phyloP scores from a whole-genome alignment of 2,797 vertebrate species.

The Rhabdophis nuchalis region DNA sequence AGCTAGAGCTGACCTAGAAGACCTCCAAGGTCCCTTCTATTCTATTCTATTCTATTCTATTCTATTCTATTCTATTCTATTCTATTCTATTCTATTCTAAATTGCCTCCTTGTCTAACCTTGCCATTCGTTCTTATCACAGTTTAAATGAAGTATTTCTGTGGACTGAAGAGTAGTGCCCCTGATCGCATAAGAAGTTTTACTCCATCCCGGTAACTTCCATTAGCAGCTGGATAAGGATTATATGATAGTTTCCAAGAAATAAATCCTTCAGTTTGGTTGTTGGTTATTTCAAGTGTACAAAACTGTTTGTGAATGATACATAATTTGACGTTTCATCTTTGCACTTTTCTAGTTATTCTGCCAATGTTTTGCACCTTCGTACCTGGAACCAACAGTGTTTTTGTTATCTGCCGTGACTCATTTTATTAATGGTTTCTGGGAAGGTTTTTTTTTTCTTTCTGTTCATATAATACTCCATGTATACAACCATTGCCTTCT shows the following conservation, averaged over 20 bases:
- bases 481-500: background rate
- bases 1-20: no score
- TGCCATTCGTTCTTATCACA: conserved; percentile 5
- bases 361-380: background rate
- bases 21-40: no score
- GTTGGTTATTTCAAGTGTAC: conserved; percentile 7
- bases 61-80: no score
- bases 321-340: background rate
- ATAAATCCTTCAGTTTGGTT: background rate
- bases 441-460: background rate
- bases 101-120: conserved; percentile 22
- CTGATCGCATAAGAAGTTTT: background rate
- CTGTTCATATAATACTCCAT: background rate
- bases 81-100: no score
- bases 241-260: background rate
- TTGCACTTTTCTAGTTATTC: background rate
- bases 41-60: no score
- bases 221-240: background rate
- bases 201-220: background rate
- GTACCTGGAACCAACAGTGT: background rate
- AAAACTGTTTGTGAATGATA: background rate
- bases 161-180: background rate
- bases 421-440: background rate
- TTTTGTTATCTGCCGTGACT: background rate
- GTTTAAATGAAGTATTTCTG: background rate